Conservation (phyloP, 2,888 invertebrate genomes). For the Drosophila anomalata region DNA sequence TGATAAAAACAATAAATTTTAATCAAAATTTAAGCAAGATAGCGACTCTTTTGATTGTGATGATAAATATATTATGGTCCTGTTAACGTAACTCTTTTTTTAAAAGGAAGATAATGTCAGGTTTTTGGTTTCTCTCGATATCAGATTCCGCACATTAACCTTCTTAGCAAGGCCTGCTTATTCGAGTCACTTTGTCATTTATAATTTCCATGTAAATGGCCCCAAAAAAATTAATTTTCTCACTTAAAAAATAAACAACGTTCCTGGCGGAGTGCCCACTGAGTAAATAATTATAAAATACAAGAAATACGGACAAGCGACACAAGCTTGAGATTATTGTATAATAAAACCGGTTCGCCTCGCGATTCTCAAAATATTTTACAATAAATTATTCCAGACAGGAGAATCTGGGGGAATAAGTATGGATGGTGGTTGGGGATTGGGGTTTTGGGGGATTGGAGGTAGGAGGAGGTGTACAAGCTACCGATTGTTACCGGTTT, state of each 20-base stretch:
- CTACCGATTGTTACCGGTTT: constrained; percentile 48
- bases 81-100: not conserved
- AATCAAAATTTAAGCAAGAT: not conserved
- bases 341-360: constrained; percentile 39
- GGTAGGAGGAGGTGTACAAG: not conserved
- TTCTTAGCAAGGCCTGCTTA: constrained; percentile 8
- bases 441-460: constrained; percentile 11
- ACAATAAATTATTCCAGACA: constrained; percentile 36
- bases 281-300: constrained; percentile 28
- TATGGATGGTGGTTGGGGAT: constrained; percentile 2
- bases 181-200: constrained; percentile 37
- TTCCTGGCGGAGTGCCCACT: constrained; percentile 9
- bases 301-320: constrained; percentile 25
- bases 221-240: constrained; percentile 12
- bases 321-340: constrained; percentile 32
- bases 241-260: constrained; percentile 8
- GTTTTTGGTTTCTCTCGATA: not conserved
- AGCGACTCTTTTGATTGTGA: not conserved
- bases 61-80: not conserved
- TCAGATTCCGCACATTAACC: constrained; percentile 23
- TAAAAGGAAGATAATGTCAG: not conserved
- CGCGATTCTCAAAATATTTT: constrained; percentile 24
- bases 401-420: constrained; percentile 14
- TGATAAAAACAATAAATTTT: not conserved
- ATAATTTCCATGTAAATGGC: constrained; percentile 40